Evolutionary conservation across 2,113 vertebrate genomes (phyloP).

Genomic region (Prolemur simus): DNA sequence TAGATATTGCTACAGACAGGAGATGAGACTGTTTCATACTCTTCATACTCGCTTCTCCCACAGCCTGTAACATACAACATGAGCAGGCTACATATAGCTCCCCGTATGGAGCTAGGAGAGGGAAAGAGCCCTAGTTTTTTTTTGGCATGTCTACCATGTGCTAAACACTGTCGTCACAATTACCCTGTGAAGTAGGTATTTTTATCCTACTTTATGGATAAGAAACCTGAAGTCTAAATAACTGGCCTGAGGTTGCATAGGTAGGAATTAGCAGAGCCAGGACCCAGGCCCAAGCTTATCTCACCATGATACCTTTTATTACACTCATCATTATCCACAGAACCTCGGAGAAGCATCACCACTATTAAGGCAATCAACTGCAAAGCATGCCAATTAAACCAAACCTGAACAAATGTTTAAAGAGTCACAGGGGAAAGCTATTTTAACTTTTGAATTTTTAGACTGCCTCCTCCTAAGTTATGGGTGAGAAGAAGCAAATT

Average conservation of each 20-base stretch:
- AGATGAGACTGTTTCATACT: background rate
- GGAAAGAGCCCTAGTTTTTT: background rate
- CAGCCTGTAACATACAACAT: background rate
- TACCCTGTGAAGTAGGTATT: background rate
- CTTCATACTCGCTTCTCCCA: background rate
- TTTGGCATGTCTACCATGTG: background rate
- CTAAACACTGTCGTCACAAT: background rate
- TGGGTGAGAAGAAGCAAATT: background rate
- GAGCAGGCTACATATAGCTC: background rate
- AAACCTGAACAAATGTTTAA: background rate
- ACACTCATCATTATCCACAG: background rate
- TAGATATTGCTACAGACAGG: background rate
- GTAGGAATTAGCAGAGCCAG: background rate
- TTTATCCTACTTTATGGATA: background rate
- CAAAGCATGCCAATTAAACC: background rate
- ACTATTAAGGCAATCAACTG: background rate
- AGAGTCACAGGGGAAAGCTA: background rate
- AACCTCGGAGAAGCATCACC: background rate
- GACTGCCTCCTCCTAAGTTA: background rate
- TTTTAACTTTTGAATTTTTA: background rate
- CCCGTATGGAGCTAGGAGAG: background rate
- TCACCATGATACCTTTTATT: background rate
- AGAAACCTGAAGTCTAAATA: background rate
- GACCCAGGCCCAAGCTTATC: background rate
- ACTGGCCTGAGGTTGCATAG: background rate